phyloP scores from a whole-genome alignment of 2,888 invertebrate species.

The Zonitis immaculata region DNA sequence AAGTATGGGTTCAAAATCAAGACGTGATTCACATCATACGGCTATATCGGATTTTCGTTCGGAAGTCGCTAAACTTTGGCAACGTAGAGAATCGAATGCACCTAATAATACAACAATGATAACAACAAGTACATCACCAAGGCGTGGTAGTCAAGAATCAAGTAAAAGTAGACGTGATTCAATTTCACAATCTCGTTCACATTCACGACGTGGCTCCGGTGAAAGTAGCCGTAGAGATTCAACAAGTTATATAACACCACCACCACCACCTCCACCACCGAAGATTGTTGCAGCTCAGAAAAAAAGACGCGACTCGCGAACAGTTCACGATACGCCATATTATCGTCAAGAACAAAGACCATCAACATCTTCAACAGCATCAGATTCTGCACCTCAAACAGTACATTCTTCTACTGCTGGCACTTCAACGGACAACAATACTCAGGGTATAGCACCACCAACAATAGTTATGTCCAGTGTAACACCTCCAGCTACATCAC shows the following conservation, averaged over 20 bases:
- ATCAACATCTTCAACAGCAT: conserved; percentile 67
- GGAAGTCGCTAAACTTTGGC: conserved; percentile 70
- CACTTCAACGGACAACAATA: conserved; percentile 53
- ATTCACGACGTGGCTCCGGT: conserved; percentile 62
- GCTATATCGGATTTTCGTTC: conserved; percentile 62
- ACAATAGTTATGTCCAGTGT: conserved; percentile 80
- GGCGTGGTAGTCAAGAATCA: conserved; percentile 65
- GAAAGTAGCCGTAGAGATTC: conserved; percentile 70
- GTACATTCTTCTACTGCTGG: conserved; percentile 15
- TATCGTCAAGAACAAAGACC: conserved; percentile 64
- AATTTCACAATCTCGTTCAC: conserved; percentile 54
- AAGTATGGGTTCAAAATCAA: conserved; percentile 62
- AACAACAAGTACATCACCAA: conserved; percentile 43
- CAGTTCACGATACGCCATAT: conserved; percentile 52
- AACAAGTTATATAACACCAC: conserved; percentile 53
- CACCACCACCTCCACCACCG: too few relatives aligned
- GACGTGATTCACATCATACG: conserved; percentile 66
- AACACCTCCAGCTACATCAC: conserved; percentile 77
- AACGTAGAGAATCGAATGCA: conserved; percentile 58
- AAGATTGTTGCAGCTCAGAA: conserved; percentile 58
- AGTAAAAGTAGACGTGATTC: conserved; percentile 54
- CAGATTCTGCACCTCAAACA: conserved; percentile 59
- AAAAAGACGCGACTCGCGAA: conserved; percentile 57
- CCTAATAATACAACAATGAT: conserved; percentile 51
- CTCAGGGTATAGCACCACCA: conserved; percentile 63